Evolutionary conservation across 2,797 vertebrate genomes (phyloP), one percentile per base, ranked within the genome.

Genomic region (Clarias laeviceps): DNA sequence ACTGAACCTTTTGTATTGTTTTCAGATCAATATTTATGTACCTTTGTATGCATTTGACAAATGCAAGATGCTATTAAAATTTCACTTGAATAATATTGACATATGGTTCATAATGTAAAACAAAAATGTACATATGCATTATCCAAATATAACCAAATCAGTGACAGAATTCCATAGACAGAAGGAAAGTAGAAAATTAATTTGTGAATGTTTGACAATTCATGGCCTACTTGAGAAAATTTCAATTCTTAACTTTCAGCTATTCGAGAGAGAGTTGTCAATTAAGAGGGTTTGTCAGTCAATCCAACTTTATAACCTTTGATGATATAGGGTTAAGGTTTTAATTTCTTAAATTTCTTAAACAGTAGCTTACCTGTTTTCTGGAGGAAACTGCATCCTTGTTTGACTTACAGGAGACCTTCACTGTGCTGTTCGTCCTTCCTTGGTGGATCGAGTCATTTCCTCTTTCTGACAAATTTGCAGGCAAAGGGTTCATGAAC

Each of bases 331-430:
- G 3, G 3, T 61, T 80, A 68, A 50, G 5, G 15, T 54, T 62
- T 14, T 40, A 22, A 64, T 22, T 40, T 40, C 6, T 40, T 15
- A 62, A 40, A 40, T 73, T n/a, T n/a, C n/a, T n/a, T 62, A 61
- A 73, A 59, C 22, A 82, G 8, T 20, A 72, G 57, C 56, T 18
- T 92, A 97, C 97, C 96, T 98, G 97, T 91, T 96, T 97, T 81
- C 96, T 93, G 79, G 96, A 97, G 59, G 92, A 90, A 68, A 96
- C 90, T 0, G 94, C 90, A 0, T 94, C 93, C 83, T 93, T 95
- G 91, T 85, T 94, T 72, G 92, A 88, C 83, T 92, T 91, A 45
- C 90, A 87, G 78, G 90, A 87, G 68, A 91, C 87, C 89, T 94
- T 95, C 79, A 91, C 90, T 6, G 91, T 90, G 88, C 89, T 90